Evolutionary conservation across 2,888 invertebrate species (phyloP).

Genomic region (Diplazon laetatorius): DNA sequence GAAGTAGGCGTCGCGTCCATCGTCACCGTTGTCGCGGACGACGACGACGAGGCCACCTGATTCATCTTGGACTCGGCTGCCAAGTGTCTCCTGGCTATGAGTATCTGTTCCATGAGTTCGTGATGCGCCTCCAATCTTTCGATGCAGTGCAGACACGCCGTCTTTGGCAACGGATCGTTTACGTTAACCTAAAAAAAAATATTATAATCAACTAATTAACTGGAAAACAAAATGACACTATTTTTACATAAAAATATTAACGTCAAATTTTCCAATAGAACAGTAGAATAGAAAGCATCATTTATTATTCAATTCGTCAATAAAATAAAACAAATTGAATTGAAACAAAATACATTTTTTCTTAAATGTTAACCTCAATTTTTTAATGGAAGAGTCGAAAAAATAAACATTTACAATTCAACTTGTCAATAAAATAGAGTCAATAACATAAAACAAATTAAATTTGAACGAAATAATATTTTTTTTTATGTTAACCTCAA

Average conservation of each 20-base stretch:
- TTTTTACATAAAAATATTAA: too few species aligned
- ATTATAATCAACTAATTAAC: conserved; percentile 4
- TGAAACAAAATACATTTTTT: too few species aligned
- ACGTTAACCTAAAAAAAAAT: conserved; percentile 78
- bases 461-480: conserved; percentile 5
- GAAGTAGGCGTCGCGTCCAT: conserved; percentile 71
- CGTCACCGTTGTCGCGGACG: conserved; percentile 73
- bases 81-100: conserved; percentile 79
- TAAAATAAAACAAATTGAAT: too few species aligned
- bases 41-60: conserved; percentile 71
- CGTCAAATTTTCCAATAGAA: too few species aligned
- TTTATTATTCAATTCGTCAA: too few species aligned
- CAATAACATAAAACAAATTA: conserved; percentile 24
- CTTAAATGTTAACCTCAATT: too few species aligned
- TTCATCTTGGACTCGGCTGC: conserved; percentile 75
- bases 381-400: too few species aligned
- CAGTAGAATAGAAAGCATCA: too few species aligned
- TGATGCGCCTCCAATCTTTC: conserved; percentile 84
- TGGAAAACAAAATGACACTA: too few species aligned
- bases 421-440: conserved; percentile 23
- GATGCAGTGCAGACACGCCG: conserved; percentile 85
- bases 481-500: background rate
- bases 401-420: too few species aligned
- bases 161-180: conserved; percentile 83
- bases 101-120: conserved; percentile 83